Base-by-base conservation (phyloP, 2,113 vertebrate genomes). In the Lophura nycthemera region DNA sequence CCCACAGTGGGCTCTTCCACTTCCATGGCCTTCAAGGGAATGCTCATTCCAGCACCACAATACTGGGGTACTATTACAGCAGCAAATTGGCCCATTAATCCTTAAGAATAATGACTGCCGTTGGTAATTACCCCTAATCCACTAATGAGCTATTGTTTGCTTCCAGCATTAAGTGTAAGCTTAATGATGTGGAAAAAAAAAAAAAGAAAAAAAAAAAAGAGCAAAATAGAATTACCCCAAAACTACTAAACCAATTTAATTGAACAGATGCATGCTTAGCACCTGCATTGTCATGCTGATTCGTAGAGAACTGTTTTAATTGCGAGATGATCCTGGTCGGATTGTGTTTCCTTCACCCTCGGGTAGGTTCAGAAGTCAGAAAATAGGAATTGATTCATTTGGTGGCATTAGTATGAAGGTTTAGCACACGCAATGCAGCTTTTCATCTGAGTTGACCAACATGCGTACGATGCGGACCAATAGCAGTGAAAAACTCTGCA, bases 121-220 rank as follows among this genome's bases (percentile, higher is more conserved):
- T 95, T 94, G 92, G 95, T 98, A 98, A 98, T 98, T 98, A 97
- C 96, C 95, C 75, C 96, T 99, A 98, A 99, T 98, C 98, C 98
- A 97, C 97, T 98, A 98, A 98, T 97, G 93, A 98, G 98, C 97
- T 96, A 98, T 98, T 98, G 98, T 99, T 98, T 98, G 97, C 92
- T 97, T 83, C 75, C n/a, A 97, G 98, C 97, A 97, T 97, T 97
- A 97, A 97, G 95, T 78, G 40, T 94, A 86, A 98, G 96, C 97
- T 97, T 98, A 98, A 98, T 98, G 97, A 98, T 74, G 93, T 94
- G 92, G 90, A 95, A 94, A 75, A 90, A 95, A 94, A 75, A 36
- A 36, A 36, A 36, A 36, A 36, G 3, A 36, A 36, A 36, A 15
- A 48, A 79, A 57, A 76, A 42, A 69, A 63, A 97, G 94, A 50